Percentiles rank a stretch among this genome's conserved stretches.
These are phyloP conservation scores for Drosophila ustulata DNA, from an alignment of 2,888 invertebrate species.

Conservation along the genomic window DNA sequence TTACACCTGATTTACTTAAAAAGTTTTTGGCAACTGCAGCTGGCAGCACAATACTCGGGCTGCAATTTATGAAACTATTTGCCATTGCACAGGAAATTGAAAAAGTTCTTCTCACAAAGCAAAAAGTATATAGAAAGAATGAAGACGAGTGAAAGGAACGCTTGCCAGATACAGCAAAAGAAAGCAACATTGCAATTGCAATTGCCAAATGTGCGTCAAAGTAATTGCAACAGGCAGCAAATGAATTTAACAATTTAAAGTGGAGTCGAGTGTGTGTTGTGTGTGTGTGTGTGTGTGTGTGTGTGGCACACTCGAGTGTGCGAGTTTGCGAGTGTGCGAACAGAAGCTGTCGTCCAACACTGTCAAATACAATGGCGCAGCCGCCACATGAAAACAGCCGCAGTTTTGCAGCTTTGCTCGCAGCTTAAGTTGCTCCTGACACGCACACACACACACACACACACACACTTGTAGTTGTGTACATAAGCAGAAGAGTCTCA, in stretches of 20 bases:
- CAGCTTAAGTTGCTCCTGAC: conserved; percentile 9
- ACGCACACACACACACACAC: conserved; percentile 5
- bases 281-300: neutral
- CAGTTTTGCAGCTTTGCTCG: conserved; percentile 11
- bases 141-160: conserved; percentile 12
- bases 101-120: conserved; percentile 45
- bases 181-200: conserved; percentile 19
- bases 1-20: conserved; percentile 45
- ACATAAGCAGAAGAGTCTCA: conserved; percentile 12
- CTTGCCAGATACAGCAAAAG: conserved; percentile 20
- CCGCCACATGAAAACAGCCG: conserved; percentile 11
- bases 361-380: conserved; percentile 40
- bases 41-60: conserved; percentile 33
- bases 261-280: conserved; percentile 1
- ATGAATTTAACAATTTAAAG: conserved; percentile 17
- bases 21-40: conserved; percentile 41
- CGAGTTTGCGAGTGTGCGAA: neutral
- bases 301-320: neutral
- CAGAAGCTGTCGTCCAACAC: conserved; percentile 34
- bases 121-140: neutral
- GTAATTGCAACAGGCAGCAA: conserved; percentile 40
- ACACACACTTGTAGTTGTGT: conserved; percentile 5
- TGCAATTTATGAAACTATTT: conserved; percentile 59
- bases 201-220: conserved; percentile 20
- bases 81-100: conserved; percentile 54